Percentiles rank a stretch among this genome's conserved stretches.
phyloP scores from a whole-genome alignment of 2,113 vertebrate species.

The Periophthalmodon schlosseri region DNA sequence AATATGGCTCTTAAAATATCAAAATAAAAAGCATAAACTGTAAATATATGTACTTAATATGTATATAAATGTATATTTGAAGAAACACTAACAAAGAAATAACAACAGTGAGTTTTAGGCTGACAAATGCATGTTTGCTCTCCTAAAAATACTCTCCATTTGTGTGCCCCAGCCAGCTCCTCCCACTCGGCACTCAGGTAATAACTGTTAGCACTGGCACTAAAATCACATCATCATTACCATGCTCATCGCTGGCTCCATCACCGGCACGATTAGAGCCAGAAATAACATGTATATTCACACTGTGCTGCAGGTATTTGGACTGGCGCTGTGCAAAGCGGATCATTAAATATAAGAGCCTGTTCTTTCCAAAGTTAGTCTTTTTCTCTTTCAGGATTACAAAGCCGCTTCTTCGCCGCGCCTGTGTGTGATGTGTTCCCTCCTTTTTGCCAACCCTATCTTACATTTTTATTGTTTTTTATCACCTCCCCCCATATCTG shows the following conservation, averaged over 20 bases:
- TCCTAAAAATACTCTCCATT: conserved; percentile 21
- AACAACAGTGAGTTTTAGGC: neutral
- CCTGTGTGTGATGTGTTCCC: conserved; percentile 52
- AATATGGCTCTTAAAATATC: too few species aligned
- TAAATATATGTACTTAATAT: too few species aligned
- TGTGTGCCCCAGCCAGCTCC: conserved; percentile 32
- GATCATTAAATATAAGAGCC: conserved; percentile 64
- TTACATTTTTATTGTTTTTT: conserved; percentile 63
- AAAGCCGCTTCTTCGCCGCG: conserved; percentile 33
- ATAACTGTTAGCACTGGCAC: conserved; percentile 64
- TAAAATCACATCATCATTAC: conserved; percentile 69
- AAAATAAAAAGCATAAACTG: too few species aligned
- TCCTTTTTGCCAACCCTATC: conserved; percentile 58
- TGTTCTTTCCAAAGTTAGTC: conserved; percentile 49
- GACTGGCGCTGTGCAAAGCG: conserved; percentile 46
- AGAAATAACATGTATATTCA: conserved; percentile 60
- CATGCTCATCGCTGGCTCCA: conserved; percentile 50
- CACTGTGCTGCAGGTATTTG: conserved; percentile 56
- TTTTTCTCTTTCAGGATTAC: conserved; percentile 46
- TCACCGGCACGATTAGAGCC: conserved; percentile 58
- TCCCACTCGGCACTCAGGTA: conserved; percentile 54
- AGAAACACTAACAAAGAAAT: neutral
- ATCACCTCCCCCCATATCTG: conserved; percentile 33
- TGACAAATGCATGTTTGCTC: conserved; percentile 13
- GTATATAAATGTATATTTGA: too few species aligned